Evolutionary conservation across 2,888 invertebrate species (phyloP).

Genomic region (Hanleya hanleyi): DNA sequence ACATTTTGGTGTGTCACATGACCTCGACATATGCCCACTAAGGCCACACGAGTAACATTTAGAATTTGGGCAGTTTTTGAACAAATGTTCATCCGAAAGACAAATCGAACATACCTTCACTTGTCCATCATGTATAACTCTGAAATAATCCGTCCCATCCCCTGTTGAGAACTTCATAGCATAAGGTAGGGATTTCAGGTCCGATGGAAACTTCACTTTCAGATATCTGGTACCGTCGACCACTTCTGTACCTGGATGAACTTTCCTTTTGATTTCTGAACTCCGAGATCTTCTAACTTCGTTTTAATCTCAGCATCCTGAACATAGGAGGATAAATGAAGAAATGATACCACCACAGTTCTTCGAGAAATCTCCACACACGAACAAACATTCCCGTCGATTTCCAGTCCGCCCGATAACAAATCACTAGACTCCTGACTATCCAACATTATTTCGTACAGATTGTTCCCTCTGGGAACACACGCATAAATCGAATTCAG

Average conservation of each 20-base stretch:
- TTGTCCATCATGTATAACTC: conserved; percentile 1
- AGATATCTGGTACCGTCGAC: not conserved
- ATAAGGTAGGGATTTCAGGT: conserved; percentile 1
- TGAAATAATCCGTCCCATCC: not conserved
- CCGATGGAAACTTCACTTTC: not conserved
- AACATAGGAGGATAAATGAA: not conserved
- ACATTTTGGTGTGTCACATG: not conserved
- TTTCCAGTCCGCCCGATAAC: not conserved
- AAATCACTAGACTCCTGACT: not conserved
- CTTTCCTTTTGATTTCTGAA: not conserved
- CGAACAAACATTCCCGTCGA: not conserved
- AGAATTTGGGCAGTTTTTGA: not conserved
- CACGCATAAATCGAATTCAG: not conserved
- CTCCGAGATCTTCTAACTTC: not conserved
- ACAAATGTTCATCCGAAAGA: not conserved
- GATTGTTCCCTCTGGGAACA: not conserved
- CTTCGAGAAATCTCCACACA: not conserved
- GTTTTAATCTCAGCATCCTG: not conserved
- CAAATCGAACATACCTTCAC: not conserved
- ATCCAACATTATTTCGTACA: not conserved
- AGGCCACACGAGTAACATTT: not conserved
- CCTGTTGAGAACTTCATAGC: not conserved
- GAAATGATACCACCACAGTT: not conserved
- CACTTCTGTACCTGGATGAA: not conserved
- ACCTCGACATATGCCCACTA: not conserved